These are phyloP conservation scores for Zaprionus ornatus DNA, from an alignment of 1,140 invertebrate species.

Conservation along the genomic window DNA sequence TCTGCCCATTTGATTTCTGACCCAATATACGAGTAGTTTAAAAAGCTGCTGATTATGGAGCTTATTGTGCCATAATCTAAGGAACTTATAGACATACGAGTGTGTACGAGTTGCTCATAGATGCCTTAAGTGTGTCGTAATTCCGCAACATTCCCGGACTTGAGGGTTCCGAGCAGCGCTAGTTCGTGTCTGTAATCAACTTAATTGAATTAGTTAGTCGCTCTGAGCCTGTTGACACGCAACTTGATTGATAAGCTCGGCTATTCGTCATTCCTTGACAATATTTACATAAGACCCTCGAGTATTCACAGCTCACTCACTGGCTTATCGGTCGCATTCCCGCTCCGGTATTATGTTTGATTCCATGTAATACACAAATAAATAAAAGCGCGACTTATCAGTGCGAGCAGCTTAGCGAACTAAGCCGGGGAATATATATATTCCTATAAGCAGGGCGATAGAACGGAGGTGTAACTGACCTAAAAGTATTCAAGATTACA, in stretches of 20 bases:
- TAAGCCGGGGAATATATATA: slow-evolving; percentile 2
- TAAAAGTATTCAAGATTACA: background rate
- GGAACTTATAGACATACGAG: background rate
- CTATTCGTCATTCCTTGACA: slow-evolving; percentile 11
- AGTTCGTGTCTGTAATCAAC: background rate
- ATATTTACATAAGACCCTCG: slow-evolving; percentile 40
- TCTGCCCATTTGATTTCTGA: background rate
- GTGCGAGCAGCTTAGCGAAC: slow-evolving; percentile 5
- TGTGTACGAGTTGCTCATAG: background rate
- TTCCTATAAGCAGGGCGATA: background rate
- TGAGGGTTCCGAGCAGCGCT: background rate
- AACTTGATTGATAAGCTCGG: slow-evolving; percentile 3
- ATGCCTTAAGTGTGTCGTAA: background rate
- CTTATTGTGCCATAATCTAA: background rate
- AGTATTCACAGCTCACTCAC: background rate
- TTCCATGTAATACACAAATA: slow-evolving; percentile 22
- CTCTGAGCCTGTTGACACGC: background rate
- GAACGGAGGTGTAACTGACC: slow-evolving; percentile 5
- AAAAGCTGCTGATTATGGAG: background rate
- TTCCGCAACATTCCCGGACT: background rate
- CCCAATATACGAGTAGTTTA: background rate
- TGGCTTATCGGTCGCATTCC: slow-evolving; percentile 18
- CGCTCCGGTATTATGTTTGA: background rate
- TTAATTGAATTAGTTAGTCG: slow-evolving; percentile 8
- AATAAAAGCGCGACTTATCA: slow-evolving; percentile 16